Evolutionary conservation across 1,140 invertebrate genomes (phyloP), one percentile per base, ranked within the genome.

Genomic region (Drosophila rufa): DNA sequence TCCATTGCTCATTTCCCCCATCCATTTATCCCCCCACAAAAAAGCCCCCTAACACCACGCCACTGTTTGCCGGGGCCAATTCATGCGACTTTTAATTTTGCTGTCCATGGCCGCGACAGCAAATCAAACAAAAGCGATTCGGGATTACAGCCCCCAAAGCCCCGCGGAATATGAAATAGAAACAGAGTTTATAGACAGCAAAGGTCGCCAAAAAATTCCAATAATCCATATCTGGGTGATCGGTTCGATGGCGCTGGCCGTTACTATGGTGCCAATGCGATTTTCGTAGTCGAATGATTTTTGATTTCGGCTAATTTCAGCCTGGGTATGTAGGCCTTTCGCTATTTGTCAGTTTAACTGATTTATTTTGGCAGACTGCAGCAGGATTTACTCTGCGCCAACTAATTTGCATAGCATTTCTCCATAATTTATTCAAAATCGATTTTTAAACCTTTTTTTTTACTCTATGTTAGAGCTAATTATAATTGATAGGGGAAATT

Each of bases 31-130:
- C 12, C 7, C 4, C n/a, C 19, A 3, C 15, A 33, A 56, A 45
- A 5, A 17, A n/a, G 3, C 8, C 17, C 27, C 30, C 15, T 3
- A 15, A 11, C 42, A 19, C 48, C 25, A 47, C 43, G 38, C 46
- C 55, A 73, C 46, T 60, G 68, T 74, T 74, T 74, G 68, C 64
- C 45, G 42, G 61, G 64, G 67, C 67, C 67, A 70, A 66, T 50
- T 85, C 77, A 73, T 48, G 77, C 40, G 45, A 66, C 62, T 80
- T 80, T 85, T 74, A 80, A 80, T 77, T 64, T 61, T 9, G 47
- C 47, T 19, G 47, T 47, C 70, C 61, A 71, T 50, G 65, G 27
- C 17, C 45, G 19, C 53, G 36, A 40, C 36, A 38, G 45, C 47
- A 62, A 73, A 77, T 80, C 53, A 74, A 76, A 64, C 47, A 73